Evolutionary conservation across 2,797 vertebrate species (phyloP).

Genomic region (Balearica regulorum): DNA sequence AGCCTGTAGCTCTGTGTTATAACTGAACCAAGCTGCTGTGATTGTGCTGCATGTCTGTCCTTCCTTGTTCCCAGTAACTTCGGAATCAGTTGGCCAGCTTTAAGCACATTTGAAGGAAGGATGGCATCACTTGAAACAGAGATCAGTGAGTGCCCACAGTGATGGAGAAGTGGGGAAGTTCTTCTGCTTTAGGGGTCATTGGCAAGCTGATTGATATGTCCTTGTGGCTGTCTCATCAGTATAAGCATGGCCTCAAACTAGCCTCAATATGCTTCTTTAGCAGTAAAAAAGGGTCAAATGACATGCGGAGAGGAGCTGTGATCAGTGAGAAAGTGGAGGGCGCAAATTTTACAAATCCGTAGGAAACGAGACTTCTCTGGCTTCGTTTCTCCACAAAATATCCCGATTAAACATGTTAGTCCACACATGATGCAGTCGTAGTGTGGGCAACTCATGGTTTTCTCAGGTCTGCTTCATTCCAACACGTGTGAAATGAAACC

Average conservation of each 20-base stretch:
- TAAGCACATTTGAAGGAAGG: not conserved
- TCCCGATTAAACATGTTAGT: not conserved
- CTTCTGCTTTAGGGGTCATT: not conserved
- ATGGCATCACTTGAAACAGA: not conserved
- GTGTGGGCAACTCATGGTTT: not conserved
- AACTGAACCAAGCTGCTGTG: not conserved
- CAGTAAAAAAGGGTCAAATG: not conserved
- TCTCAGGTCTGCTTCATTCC: not conserved
- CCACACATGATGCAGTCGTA: accelerated
- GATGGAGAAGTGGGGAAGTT: not conserved
- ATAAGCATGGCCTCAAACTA: not conserved
- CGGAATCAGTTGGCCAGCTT: not conserved
- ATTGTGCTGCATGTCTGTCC: accelerated
- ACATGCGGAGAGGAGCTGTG: not conserved
- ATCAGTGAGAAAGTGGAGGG: not conserved
- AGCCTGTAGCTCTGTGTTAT: not conserved
- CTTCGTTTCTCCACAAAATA: not conserved
- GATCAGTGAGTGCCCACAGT: not conserved
- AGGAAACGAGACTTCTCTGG: not conserved
- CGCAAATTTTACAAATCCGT: not conserved
- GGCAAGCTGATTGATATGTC: accelerated
- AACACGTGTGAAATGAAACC: not conserved
- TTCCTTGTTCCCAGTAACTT: not conserved
- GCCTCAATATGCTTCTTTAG: not conserved
- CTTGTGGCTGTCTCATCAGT: not conserved